Evolutionary conservation across 2,797 vertebrate species (phyloP), one percentile per base, ranked within the genome.

Genomic region (Channallabes apus): DNA sequence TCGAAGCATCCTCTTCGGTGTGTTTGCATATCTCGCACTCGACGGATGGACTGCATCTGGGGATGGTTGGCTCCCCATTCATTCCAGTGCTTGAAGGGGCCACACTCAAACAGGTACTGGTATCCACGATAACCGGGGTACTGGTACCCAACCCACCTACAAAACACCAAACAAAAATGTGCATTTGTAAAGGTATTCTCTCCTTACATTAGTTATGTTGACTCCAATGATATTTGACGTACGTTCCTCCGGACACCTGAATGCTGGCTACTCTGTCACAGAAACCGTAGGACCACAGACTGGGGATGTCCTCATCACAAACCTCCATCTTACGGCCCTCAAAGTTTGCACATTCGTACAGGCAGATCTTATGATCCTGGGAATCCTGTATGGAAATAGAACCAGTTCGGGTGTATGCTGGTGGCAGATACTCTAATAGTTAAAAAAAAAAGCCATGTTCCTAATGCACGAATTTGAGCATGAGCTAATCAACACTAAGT

Each of bases 281-380:
- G 92, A 97, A 96, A 85, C 96, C 96, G 1, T 96, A 96, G 72
- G 94, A 95, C 96, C 96, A 97, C 89, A 96, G 89, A 88, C 96
- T 97, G 81, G 96, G 96, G 80, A 96, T 95, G 69, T 97, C 96
- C 90, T 97, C 96, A 71, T 97, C 96, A 29, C 94, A 96, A 87
- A 97, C 94, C 87, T 96, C 96, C 96, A 97, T 97, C 90, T 96
- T 97, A 80, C 96, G 95, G n/a, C 96, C 96, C 75, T 96, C 94
- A 29, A 97, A 97, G 90, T 95, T 96, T 78, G 91, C 85, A 86
- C 94, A 93, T 89, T 96, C 96, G 80, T 69, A 96, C 88, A 97
- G 91, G 87, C 94, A 96, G 87, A 97, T 96, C 88, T 96, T 97
- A 88, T 97, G 96, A 86, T 97, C 96, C 88, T 96, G 94, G 6